Percentiles rank a stretch among this genome's conserved stretches.
phyloP scores from a whole-genome alignment of 2,888 invertebrate genomes.

The Colostygia pectinataria region DNA sequence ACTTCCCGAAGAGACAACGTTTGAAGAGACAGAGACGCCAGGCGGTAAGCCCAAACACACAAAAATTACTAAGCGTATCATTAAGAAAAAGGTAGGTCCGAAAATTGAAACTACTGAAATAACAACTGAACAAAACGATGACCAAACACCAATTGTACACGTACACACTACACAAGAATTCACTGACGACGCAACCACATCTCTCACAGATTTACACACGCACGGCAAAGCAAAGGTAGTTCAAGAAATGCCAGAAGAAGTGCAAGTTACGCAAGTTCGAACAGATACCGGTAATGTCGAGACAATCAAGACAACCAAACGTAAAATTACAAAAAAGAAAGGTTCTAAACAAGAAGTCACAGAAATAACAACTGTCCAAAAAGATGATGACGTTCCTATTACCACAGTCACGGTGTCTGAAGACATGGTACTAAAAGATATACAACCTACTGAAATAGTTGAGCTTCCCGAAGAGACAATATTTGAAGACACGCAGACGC shows the following conservation, averaged over 20 bases:
- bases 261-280: constrained; percentile 56
- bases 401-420: constrained; percentile 36
- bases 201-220: neutral
- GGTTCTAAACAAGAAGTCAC: constrained; percentile 37
- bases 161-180: constrained; percentile 22
- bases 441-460: constrained; percentile 15
- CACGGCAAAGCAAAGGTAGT: neutral
- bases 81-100: constrained; percentile 30
- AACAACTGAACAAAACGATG: constrained; percentile 27
- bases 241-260: constrained; percentile 38
- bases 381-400: constrained; percentile 41
- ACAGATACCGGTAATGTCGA: constrained; percentile 36
- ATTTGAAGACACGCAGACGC: constrained; percentile 2
- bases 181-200: constrained; percentile 14
- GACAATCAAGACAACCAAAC: constrained; percentile 40
- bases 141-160: constrained; percentile 8
- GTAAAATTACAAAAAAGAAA: constrained; percentile 44
- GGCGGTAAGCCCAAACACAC: constrained; percentile 45
- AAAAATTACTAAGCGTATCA: constrained; percentile 38
- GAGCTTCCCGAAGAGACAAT: constrained; percentile 19
- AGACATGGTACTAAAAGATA: constrained; percentile 6
- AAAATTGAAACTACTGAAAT: constrained; percentile 34
- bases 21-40: constrained; percentile 30
- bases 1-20: constrained; percentile 35
- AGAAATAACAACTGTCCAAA: constrained; percentile 39